Conservation (phyloP, 2,888 invertebrate genomes). For the Dryadula phaetusa region DNA sequence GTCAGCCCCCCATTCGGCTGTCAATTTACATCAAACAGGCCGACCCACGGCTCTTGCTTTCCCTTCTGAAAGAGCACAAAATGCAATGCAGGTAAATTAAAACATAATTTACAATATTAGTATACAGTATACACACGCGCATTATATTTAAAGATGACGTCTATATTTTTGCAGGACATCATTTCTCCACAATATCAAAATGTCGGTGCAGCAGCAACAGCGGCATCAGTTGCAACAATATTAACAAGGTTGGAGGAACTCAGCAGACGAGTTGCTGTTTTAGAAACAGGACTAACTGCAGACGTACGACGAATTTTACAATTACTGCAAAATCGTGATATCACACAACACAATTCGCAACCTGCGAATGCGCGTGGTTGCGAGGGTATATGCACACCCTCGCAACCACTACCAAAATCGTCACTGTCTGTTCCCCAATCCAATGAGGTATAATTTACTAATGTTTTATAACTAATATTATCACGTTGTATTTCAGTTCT, state of each 20-base stretch:
- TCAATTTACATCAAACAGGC: constrained; percentile 75
- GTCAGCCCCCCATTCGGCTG: constrained; percentile 78
- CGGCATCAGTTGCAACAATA: constrained; percentile 81
- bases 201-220: constrained; percentile 67
- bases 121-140: background rate
- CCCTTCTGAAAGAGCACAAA: constrained; percentile 55
- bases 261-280: constrained; percentile 86
- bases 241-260: constrained; percentile 88
- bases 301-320: constrained; percentile 90
- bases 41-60: constrained; percentile 68
- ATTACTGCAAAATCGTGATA: constrained; percentile 83
- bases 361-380: too few relatives aligned
- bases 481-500: background rate
- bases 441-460: constrained; percentile 53
- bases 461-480: background rate
- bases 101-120: background rate
- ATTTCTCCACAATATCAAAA: constrained; percentile 80
- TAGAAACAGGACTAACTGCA: constrained; percentile 89
- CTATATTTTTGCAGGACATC: constrained; percentile 59
- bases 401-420: constrained; percentile 70
- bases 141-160: background rate
- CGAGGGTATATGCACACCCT: too few relatives aligned
- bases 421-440: constrained; percentile 75
- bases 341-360: constrained; percentile 57
- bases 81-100: constrained; percentile 57